Evolutionary conservation across 1,140 invertebrate species (phyloP), one percentile per base, ranked within the genome.

Genomic region (Antheraea pernyi): DNA sequence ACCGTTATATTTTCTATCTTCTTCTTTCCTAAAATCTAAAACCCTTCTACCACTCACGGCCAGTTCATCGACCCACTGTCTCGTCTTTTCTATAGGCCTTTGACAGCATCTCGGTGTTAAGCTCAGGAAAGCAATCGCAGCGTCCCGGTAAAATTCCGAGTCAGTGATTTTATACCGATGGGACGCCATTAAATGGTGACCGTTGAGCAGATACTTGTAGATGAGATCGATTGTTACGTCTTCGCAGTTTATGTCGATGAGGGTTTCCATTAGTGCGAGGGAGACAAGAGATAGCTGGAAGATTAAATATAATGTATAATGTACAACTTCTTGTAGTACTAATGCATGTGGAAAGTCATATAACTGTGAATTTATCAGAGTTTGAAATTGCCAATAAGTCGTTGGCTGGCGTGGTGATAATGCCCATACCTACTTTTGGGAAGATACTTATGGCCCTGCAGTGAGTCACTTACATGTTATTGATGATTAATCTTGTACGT

Each of bases 171-270:
- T 94, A 74, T 93, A 92, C 48, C 96, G 94, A 59, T 95, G 91
- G 11, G 77, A 69, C 9, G 97, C 93, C 95, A 98, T 97, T 0
- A 99, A 94, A 91, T 99, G 98, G n/a, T 96, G 96, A 2, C 97
- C 98, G 13, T 97, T 97, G 75, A 97, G 94, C 62, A 99, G 92
- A 83, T 98, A 96, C 91, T 96, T 96, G 75, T 98, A 96, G 63
- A 99, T 94, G 36, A 99, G 92, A 83, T 98, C 97, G 78, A 99
- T 93, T 96, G 99, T 98, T n/a, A 99, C 95, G 89, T 99, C 99
- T 93, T 99, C 99, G 91, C 98, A 99, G 85, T 99, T 98, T 59
- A 99, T 92, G 79, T 98, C 96, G 30, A 99, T 93, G 66, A 99
- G 91, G 0, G 98, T 98, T 88, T 98, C 96, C 85, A 99, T 97